These are phyloP conservation scores for Cisticola juncidis DNA, from an alignment of 2,113 vertebrate species.

Conservation along the genomic window DNA sequence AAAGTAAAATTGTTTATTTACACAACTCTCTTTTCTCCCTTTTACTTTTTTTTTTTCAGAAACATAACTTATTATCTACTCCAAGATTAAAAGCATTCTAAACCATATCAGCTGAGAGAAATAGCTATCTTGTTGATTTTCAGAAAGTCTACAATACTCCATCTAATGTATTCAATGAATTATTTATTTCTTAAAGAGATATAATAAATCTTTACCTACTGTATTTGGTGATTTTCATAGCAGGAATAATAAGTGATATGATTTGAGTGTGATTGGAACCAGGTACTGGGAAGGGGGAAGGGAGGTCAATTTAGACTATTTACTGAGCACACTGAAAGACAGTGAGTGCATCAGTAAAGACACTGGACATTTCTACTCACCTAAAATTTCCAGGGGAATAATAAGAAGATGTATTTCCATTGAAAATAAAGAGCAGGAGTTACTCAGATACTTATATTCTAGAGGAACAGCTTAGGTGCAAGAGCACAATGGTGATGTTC, in stretches of 20 bases:
- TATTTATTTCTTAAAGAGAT: slow-evolving; percentile 73
- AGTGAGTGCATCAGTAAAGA: neutral
- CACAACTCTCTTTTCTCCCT: neutral
- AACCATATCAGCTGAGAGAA: slow-evolving; percentile 43
- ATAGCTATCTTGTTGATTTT: slow-evolving; percentile 65
- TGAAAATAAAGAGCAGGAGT: neutral
- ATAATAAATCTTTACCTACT: slow-evolving; percentile 71
- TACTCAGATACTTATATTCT: neutral
- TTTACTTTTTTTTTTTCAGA: neutral
- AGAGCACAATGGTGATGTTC: neutral
- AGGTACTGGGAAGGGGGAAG: slow-evolving; percentile 18
- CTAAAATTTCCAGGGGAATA: neutral
- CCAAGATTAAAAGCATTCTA: slow-evolving; percentile 63
- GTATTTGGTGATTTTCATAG: slow-evolving; percentile 70
- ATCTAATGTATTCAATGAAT: slow-evolving; percentile 69
- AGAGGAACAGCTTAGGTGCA: slow-evolving; percentile 22
- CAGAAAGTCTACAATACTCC: slow-evolving; percentile 62
- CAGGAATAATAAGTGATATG: slow-evolving; percentile 68
- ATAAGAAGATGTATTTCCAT: neutral
- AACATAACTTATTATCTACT: slow-evolving; percentile 59
- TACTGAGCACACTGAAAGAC: neutral
- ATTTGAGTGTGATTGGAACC: slow-evolving; percentile 59
- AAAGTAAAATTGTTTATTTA: slow-evolving; percentile 11
- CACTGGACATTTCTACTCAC: neutral
- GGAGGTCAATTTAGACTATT: slow-evolving; percentile 40